Evolutionary conservation across 2,797 vertebrate genomes (phyloP), one percentile per base, ranked within the genome.

Genomic region (Eospalax fontanierii): DNA sequence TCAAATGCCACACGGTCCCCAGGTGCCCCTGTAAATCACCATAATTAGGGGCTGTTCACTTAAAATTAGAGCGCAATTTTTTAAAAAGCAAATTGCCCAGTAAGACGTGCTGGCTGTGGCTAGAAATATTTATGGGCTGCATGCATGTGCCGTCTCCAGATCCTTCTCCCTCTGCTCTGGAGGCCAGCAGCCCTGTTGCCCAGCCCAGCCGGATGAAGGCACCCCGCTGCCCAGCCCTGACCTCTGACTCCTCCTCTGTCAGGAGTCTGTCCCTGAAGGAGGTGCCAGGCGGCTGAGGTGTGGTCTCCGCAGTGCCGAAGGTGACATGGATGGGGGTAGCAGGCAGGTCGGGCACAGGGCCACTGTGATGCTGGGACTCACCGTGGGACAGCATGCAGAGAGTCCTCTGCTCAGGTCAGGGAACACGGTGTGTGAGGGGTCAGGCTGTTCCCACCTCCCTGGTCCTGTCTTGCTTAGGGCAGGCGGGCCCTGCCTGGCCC

Each of bases 11-110:
- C 95, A 97, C 95, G 21, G 97, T 98, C 98, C 98, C 98, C 97
- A 98, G 98, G 98, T 98, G 97, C 96, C 50, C 50, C 92, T 92
- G 96, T 97, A 98, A 98, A 98, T 98, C 98, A 98, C 97, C 97
- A 95, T 98, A 98, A 98, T 98, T 98, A 98, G 97, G 97, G 97
- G 93, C 96, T 97, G 96, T 95, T 98, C 97, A 96, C 98, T 97
- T 97, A 98, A 97, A 98, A 98, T 96, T 96, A 97, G 95, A 97
- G 96, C 88, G 28, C 76, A 96, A 97, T 97, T 98, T 97, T 97
- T 95, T 89, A 96, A 97, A 97, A 97, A 94, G 30, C 94, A 97
- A 97, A 98, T 93, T 97, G 96, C 94, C 97, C 93, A 96, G 96
- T 93, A 84, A 95, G 97, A 97, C 14, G 5, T 68, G 81, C 21